Base-by-base conservation (phyloP, 2,797 vertebrate species). In the Ispidina picta region DNA sequence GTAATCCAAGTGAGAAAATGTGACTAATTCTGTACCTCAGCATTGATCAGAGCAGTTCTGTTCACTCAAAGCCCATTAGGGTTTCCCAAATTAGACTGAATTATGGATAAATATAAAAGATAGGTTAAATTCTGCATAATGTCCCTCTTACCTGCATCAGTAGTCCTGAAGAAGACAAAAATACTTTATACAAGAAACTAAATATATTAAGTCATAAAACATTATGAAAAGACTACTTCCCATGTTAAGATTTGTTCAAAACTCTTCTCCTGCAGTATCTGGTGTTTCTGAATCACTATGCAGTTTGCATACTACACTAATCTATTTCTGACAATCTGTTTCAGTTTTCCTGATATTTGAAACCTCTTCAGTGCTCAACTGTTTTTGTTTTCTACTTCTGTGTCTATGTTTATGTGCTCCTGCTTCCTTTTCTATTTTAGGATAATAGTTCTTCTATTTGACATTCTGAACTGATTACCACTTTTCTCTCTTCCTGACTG, bases 401-500 rank as follows among this genome's bases (percentile, higher is more conserved):
- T 76, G 52, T 86, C 75, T 51, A 48, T 62, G 54, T 86, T 84
- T 58, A 77, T 46, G 43, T 80, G 87, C 81, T 87, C 70, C 44
- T 83, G 69, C 52, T 73, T 86, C 56, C 66, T 79, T 73, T 86
- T 73, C 71, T 84, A 46, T 59, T 41, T 39, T 19, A 64, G 52
- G 14, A 88, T 83, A 95, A 84, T 37, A 78, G 74, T 14, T 83
- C 77, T 83, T 89, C 70, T 91, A 39, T 92, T 84, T 74, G 43
- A 74, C 86, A 89, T 88, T 74, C 90, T 91, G 86, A 90, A 92
- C 41, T 31, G 23, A 93, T 94, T 86, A 95, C 41, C 77, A 68
- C 44, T 88, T 83, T 51, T 73, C 79, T 79, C 39, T 94, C 81
- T 72, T 88, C 54, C 72, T 77, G 80, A 48, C 55, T 66, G n/a